Base-by-base conservation (phyloP, 1,140 invertebrate species). In the Fopius arisanus region DNA sequence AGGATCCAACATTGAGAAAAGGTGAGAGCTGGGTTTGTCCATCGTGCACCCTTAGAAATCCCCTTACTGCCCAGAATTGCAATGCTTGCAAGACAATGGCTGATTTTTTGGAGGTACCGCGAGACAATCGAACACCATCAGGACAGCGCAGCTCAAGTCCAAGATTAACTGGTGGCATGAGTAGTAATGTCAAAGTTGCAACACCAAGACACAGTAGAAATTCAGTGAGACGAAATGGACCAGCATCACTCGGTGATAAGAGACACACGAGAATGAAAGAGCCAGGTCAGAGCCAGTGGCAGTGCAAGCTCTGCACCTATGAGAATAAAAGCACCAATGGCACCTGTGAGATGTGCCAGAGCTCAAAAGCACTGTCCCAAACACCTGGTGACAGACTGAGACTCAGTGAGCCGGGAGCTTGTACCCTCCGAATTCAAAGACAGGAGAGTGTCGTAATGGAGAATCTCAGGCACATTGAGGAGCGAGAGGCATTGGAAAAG, bases 31-130 rank as follows among this genome's bases (percentile, higher is more conserved):
- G 95, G 94, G 93, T 92, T 87, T 79, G 94, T 90, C 85, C 90
- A 78, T 79, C 92, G 90, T 97, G 96, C 79, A 97, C 96, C 0
- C 85, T 97, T 6, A 93, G 95, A 76, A 97, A 97, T 88, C 93
- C 93, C 1, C 83, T 95, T 0, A 91, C 91, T 6, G 89, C 90
- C 7, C 88, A 89, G 19, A 86, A 90, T 67, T 97, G 96, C 86
- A 92, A 93, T 73, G 95, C 93, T 12, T 97, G 96, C 81, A 95
- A 94, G 79, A 91, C 90, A 0, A 73, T 86, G 28, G 83, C 86
- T 3, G 84, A 87, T 37, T 85, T 86, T 63, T 67, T 83, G 2
- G 87, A 87, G 23, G 76, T 87, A 14, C 86, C 84, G 78, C 19
- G 79, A 63, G 66, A 84, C 75, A 75, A 79, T 77, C 77, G 77